Base-by-base conservation (phyloP, 2,888 invertebrate species). In the Merodon equestris region DNA sequence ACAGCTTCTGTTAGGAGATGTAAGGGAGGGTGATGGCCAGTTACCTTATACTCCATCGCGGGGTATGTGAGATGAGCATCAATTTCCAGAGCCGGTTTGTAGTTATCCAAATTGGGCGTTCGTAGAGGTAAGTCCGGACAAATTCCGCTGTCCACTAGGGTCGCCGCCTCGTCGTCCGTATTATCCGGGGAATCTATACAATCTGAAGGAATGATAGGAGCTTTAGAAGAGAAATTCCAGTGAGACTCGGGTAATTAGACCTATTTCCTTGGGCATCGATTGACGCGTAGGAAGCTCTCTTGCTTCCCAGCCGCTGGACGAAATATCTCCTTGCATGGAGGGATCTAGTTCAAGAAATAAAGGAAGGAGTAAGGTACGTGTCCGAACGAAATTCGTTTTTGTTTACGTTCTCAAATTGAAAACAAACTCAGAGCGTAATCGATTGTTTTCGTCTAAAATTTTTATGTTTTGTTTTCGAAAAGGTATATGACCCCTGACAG, bases 61-160 rank as follows among this genome's bases (percentile, higher is more conserved):
- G 77, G 77, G 48, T 77, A 73, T 14, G 77, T 77, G 7, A 77
- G 53, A 13, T 73, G 77, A n/a, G 72, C 77, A 48, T 73, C 58
- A 14, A 77, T 68, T 67, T 77, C 77, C 10, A 68, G 10, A 5
- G 77, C 77, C n/a, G 77, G 77, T 13, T 47, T 67, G 38, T 77
- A 77, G 18, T 77, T 77, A 2, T 73, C 72, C 38, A 77, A 72
- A 38, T 72, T 72, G 3, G 53, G 72, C 17, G 67, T 72, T n/a
- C 67, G 51, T 47, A 18, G 1, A 9, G 72, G 77, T 0, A 77
- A 17, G 0, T 67, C 27, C 0, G 67, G 67, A 5, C 51, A 63
- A 14, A 15, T 51, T 19, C 51, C 67, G 27, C 38, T 47, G 4
- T 56, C 7, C 1, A 67, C 47, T 9, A 63, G 14, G 2, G 47